Evolutionary conservation across 1,140 invertebrate species (phyloP).

Genomic region (Nymphalis io): DNA sequence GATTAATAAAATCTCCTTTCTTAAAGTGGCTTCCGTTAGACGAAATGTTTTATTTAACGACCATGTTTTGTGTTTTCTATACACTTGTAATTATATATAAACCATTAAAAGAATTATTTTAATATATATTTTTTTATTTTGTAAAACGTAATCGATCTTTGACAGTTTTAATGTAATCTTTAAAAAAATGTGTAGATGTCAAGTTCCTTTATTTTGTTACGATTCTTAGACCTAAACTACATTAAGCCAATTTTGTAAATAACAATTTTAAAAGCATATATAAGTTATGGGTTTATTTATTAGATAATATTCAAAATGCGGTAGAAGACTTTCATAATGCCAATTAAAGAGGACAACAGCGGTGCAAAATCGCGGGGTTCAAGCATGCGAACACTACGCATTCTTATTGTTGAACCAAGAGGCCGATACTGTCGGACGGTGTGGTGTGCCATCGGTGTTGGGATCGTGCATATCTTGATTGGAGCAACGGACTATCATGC

Average conservation of each 20-base stretch:
- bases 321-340: not conserved
- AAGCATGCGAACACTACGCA: slow-evolving; percentile 40
- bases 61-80: slow-evolving; percentile 46
- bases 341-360: not conserved
- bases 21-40: slow-evolving; percentile 39
- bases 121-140: not conserved
- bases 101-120: slow-evolving; percentile 32
- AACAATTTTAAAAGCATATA: too few species aligned
- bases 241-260: too few species aligned
- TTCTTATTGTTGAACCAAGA: slow-evolving; percentile 46
- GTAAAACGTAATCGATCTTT: not conserved
- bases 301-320: not conserved
- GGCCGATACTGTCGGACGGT: slow-evolving; percentile 44
- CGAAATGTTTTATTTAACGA: slow-evolving; percentile 40
- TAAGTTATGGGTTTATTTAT: too few species aligned
- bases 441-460: slow-evolving; percentile 41
- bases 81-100: slow-evolving; percentile 41
- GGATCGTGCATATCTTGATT: slow-evolving; percentile 38
- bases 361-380: not conserved
- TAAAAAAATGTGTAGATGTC: not conserved
- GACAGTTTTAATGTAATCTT: not conserved
- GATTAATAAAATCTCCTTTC: slow-evolving; percentile 41
- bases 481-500: slow-evolving; percentile 43
- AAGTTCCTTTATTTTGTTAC: not conserved
- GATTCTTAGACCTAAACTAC: too few species aligned